Evolutionary conservation across 2,888 invertebrate species (phyloP).

Genomic region (Eutolmus rufibarbis): DNA sequence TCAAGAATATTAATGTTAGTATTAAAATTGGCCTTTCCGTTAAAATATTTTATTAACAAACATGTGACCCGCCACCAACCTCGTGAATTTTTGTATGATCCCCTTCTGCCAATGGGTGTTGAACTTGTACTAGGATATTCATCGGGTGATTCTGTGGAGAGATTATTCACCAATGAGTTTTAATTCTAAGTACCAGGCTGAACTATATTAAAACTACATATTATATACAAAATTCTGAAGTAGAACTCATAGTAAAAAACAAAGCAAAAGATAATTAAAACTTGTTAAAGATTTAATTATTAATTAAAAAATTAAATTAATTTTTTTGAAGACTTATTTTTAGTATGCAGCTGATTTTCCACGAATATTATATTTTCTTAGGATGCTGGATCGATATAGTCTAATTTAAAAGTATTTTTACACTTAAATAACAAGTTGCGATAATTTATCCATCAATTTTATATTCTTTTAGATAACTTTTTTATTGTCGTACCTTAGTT

Average conservation of each 20-base stretch:
- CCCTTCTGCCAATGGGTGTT: conserved; percentile 77
- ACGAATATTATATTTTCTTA: neutral
- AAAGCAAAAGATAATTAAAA: neutral
- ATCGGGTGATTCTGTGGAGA: conserved; percentile 61
- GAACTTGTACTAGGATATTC: conserved; percentile 67
- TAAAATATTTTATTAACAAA: conserved; percentile 40
- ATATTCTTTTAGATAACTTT: too few relatives aligned
- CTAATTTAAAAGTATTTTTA: too few relatives aligned
- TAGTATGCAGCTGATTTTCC: neutral
- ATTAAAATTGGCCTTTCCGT: conserved; percentile 38
- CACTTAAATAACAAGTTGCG: too few relatives aligned
- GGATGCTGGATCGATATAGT: too few relatives aligned
- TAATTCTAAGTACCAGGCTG: neutral
- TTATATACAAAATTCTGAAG: neutral
- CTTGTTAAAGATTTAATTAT: neutral
- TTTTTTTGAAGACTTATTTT: neutral
- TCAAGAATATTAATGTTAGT: conserved; percentile 49
- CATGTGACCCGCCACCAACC: conserved; percentile 68
- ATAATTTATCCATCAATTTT: too few relatives aligned
- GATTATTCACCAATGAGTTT: neutral
- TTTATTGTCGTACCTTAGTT: too few relatives aligned
- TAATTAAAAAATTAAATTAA: neutral
- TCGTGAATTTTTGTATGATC: conserved; percentile 88
- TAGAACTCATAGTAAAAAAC: neutral
- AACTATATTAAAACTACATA: conserved; percentile 5